Percentiles rank a stretch among this genome's conserved stretches.
Conservation (phyloP, 1,140 invertebrate species). For the Matsumurasca onukii region DNA sequence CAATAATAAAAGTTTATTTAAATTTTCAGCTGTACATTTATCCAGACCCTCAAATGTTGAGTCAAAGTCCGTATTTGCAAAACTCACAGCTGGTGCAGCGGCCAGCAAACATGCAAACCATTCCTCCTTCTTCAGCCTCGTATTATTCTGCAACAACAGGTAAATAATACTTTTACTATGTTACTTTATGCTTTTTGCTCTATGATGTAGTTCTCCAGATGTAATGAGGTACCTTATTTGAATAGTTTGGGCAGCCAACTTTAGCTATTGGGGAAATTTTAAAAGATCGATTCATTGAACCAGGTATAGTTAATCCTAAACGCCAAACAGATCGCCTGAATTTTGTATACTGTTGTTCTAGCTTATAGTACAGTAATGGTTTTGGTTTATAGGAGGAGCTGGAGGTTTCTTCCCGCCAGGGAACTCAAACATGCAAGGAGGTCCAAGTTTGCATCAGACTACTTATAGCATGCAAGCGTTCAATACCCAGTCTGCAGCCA, state of each 20-base stretch:
- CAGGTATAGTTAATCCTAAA: slow-evolving; percentile 26
- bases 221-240: background rate
- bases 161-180: slow-evolving; percentile 41
- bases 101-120: slow-evolving; percentile 54
- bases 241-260: background rate
- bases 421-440: slow-evolving; percentile 53
- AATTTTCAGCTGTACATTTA: slow-evolving; percentile 53
- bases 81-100: slow-evolving; percentile 62
- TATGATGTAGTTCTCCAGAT: no score
- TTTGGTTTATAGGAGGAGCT: slow-evolving; percentile 53
- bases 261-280: background rate
- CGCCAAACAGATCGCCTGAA: no score
- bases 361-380: no score
- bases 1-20: no score
- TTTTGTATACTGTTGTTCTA: no score
- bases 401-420: slow-evolving; percentile 56
- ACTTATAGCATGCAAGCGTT: slow-evolving; percentile 59
- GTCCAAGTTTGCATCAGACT: slow-evolving; percentile 53
- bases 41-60: slow-evolving; percentile 54
- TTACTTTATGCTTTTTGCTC: no score
- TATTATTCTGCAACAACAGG: slow-evolving; percentile 57
- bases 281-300: background rate
- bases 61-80: slow-evolving; percentile 56
- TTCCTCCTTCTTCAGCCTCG: slow-evolving; percentile 54
- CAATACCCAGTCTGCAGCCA: slow-evolving; percentile 57